phyloP scores from a whole-genome alignment of 2,888 invertebrate genomes.

The Theretra japonica region DNA sequence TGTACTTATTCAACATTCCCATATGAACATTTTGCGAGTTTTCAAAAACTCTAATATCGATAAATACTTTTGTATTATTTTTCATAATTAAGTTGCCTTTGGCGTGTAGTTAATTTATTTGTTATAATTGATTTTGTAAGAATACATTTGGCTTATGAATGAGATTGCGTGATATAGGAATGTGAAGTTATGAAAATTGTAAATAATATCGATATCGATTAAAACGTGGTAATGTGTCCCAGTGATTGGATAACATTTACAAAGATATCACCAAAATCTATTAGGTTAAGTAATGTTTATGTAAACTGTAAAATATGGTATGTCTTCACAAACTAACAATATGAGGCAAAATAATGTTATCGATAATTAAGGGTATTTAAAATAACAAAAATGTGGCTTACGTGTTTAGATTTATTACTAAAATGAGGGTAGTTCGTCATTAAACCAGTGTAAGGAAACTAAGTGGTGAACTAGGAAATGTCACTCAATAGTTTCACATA shows the following conservation, averaged over 20 bases:
- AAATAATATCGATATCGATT: background rate
- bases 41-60: background rate
- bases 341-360: background rate
- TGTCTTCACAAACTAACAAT: background rate
- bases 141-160: background rate
- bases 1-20: conserved; percentile 7
- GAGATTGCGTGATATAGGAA: background rate
- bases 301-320: background rate
- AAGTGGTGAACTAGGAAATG: no score
- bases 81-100: background rate
- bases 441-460: no score
- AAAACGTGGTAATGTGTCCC: conserved; percentile 11
- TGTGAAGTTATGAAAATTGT: background rate
- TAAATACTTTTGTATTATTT: background rate
- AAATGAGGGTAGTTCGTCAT: background rate
- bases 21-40: background rate
- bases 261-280: conserved; percentile 27
- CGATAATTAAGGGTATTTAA: background rate
- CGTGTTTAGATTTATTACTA: background rate
- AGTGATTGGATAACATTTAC: conserved; percentile 20
- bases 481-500: no score
- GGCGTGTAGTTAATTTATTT: background rate
- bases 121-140: background rate
- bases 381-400: background rate
- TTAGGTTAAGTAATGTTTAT: conserved; percentile 32